A percentile compares a stretch with the other conserved stretches of the same genome.
Evolutionary conservation across 2,113 vertebrate species (phyloP).

Genomic region (Centrocercus urophasianus): DNA sequence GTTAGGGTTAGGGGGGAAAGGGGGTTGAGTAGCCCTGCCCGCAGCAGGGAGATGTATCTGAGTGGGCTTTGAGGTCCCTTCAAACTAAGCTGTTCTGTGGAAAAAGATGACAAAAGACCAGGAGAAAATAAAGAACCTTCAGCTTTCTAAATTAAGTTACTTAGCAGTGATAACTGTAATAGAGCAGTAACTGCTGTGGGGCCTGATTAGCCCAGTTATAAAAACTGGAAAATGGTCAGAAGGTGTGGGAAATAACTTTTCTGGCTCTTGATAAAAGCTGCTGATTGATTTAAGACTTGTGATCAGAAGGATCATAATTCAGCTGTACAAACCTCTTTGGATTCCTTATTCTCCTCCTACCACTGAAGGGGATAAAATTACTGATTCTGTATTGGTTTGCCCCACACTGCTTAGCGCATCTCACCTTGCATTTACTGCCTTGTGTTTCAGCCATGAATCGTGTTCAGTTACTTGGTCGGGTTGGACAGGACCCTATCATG

Average conservation of each 20-base stretch:
- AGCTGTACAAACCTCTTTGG: not conserved
- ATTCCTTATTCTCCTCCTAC: not conserved
- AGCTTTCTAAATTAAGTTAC: not conserved
- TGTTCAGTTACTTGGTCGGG: conserved; percentile 92
- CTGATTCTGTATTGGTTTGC: not conserved
- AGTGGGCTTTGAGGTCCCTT: no score
- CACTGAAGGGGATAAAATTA: not conserved
- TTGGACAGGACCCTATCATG: conserved; percentile 97
- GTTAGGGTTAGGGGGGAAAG: no score
- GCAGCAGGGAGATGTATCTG: no score
- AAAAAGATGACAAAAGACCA: not conserved
- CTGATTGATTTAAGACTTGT: rapidly evolving
- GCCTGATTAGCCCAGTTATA: not conserved
- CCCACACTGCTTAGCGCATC: not conserved
- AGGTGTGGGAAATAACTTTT: not conserved
- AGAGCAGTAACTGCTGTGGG: not conserved
- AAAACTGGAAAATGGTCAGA: not conserved
- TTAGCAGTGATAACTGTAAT: not conserved
- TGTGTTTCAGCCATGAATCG: conserved; percentile 87
- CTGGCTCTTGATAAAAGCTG: not conserved
- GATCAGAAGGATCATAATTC: not conserved
- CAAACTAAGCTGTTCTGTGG: not conserved
- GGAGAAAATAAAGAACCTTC: not conserved
- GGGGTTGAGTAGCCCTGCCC: no score
- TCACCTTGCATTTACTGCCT: not conserved